Base-by-base conservation (phyloP, 53 echinoderm and acorn worm genomes). In the Echinarachnius parma region DNA sequence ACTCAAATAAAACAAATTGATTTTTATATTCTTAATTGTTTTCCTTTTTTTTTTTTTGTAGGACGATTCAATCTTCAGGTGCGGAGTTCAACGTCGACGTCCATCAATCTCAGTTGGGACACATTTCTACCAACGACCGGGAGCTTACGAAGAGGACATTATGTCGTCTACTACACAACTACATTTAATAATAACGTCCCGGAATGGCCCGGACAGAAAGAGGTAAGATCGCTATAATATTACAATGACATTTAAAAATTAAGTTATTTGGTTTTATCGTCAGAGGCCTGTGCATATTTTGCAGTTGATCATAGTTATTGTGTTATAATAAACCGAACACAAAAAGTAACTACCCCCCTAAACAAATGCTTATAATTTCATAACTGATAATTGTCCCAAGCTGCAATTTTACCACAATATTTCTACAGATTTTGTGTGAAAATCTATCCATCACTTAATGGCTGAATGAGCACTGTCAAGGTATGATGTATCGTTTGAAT, bases 51-150 rank as follows among this genome's bases (percentile, higher is more conserved):
- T n/a, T 68, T 57, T 30, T 11, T 61, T 48, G 16, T 44, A 91
- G 86, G 86, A 42, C 53, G 62, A 54, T 80, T 82, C 69, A 92
- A 89, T 65, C 64, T 92, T 9, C 88, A 89, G 63, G 77, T 92
- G 13, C 78, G 88, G 23, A 92, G 93, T 71, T 82, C 88, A 31
- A 89, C 93, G 25, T 28, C 82, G 28, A 88, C 77, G 19, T 89
- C 93, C 35, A 86, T 92, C 69, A 92, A 92, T 35, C 80, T 94
- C 11, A 72, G 86, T 34, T 94, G 94, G 94, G 83, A 94, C 58
- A 28, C 77, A 3, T 83, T 89, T 48, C 60, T 89, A 14, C 86
- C 89, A 11, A 33, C 61, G 14, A 39, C 49, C 1, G 71, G 72
- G 25, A 28, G 30, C 5, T 5, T 34, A 31, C 9, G 31, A 31